phyloP scores from a whole-genome alignment of 2,113 vertebrate genomes.

The Caranx ignobilis region DNA sequence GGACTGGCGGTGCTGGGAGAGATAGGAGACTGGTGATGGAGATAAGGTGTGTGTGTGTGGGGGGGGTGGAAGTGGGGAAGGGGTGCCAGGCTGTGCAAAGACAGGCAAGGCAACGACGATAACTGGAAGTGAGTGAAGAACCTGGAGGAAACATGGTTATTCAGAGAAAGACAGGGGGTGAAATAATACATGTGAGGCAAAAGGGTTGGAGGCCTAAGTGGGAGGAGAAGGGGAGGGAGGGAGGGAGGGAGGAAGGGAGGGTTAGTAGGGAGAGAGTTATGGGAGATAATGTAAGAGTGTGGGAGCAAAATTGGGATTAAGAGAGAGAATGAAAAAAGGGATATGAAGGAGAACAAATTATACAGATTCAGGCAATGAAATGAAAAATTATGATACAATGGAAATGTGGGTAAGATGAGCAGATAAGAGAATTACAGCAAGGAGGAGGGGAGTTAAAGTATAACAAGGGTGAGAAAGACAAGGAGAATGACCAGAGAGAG shows the following conservation, averaged over 20 bases:
- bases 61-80: neutral
- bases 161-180: constrained; percentile 28
- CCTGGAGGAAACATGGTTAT: constrained; percentile 32
- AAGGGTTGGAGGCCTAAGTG: constrained; percentile 25
- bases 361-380: constrained; percentile 50
- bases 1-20: constrained; percentile 64
- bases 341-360: constrained; percentile 61
- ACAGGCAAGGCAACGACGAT: constrained; percentile 40
- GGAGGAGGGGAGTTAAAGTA: constrained; percentile 1
- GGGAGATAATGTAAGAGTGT: constrained; percentile 49
- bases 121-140: constrained; percentile 41
- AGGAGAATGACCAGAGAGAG: neutral
- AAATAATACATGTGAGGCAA: constrained; percentile 21
- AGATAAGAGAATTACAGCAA: constrained; percentile 46
- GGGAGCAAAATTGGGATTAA: constrained; percentile 65
- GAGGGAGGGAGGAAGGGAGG: too few species aligned
- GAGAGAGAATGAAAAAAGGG: constrained; percentile 31
- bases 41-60: constrained; percentile 57
- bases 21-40: constrained; percentile 67
- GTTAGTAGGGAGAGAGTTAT: neutral
- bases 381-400: constrained; percentile 55
- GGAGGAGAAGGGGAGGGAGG: neutral
- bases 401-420: constrained; percentile 41
- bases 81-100: constrained; percentile 62
- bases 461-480: constrained; percentile 9